These are phyloP conservation scores for Eumacrocentrus americanus DNA, from an alignment of 2,888 invertebrate genomes.

Conservation along the genomic window DNA sequence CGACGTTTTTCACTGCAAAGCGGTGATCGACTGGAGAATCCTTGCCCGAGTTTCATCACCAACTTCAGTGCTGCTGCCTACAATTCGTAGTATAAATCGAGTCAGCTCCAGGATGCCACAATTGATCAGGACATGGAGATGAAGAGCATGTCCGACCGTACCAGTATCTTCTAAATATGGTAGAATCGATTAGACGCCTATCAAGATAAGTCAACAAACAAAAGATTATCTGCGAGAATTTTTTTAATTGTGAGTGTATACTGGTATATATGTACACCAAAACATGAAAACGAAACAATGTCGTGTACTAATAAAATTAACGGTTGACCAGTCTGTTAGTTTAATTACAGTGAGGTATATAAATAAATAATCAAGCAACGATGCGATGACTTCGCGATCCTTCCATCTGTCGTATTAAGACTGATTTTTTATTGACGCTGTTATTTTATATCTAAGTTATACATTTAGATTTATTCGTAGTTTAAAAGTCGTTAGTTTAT, in stretches of 20 bases:
- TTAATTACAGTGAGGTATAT: slow-evolving; percentile 3
- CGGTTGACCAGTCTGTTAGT: slow-evolving; percentile 8
- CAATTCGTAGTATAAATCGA: slow-evolving; percentile 56
- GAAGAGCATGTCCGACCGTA: slow-evolving; percentile 50
- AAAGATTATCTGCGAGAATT: no score
- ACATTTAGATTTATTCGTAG: slow-evolving; percentile 20
- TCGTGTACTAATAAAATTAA: not conserved
- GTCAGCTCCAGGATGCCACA: slow-evolving; percentile 18
- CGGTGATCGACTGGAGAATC: slow-evolving; percentile 63
- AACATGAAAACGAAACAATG: not conserved
- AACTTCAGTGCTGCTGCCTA: slow-evolving; percentile 55
- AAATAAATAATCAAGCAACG: slow-evolving; percentile 42
- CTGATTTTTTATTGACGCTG: slow-evolving; percentile 52
- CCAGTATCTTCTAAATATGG: no score
- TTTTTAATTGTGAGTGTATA: no score
- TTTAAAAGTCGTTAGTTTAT: slow-evolving; percentile 32
- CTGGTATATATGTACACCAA: not conserved
- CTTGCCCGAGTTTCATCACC: slow-evolving; percentile 59
- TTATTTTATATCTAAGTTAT: slow-evolving; percentile 30
- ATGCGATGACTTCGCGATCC: slow-evolving; percentile 40
- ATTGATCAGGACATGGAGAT: slow-evolving; percentile 52
- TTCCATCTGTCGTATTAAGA: slow-evolving; percentile 50
- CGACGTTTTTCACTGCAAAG: slow-evolving; percentile 74
- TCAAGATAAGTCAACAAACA: no score
- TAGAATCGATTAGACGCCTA: no score